Evolutionary conservation across 2,888 invertebrate genomes (phyloP), one percentile per base, ranked within the genome.

Genomic region (Fragum whitleyi): DNA sequence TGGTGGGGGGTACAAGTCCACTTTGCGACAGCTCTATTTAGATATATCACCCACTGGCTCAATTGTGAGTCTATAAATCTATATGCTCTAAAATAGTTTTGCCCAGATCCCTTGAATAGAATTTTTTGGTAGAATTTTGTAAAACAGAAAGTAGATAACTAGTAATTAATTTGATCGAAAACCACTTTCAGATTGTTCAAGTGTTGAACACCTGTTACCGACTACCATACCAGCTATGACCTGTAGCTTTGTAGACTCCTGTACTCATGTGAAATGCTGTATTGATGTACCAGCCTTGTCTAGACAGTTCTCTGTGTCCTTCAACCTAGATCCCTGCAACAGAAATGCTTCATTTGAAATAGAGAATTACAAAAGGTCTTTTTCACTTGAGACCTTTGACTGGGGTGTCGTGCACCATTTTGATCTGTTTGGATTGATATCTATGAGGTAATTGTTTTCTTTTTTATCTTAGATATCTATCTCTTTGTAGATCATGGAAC

Each of bases 261-360:
- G 87, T 79, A 78, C 81, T 11, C 72, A 69, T 21, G 61, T 87
- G 11, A 59, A 73, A 26, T 87, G 87, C 39, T 87, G 87, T 71
- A 69, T 82, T 16, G 53, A 75, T n/a, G 73, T 79, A 21, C 78
- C 67, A 23, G 47, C 55, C 9, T 21, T 82, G 1, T 68, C 67
- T 19, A 32, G 78, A 39, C 53, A 67, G 6, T 79, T 82, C 57
- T 42, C 39, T 14, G 23, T 79, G 21, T 67, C 62, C 2, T n/a
- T 82, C 7, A 76, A 82, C 21, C 62, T 82, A 19, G 26, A 73
- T 2, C 39, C 76, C 3, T 76, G 78, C 51, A 62, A 57, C 6
- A 68, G 76, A 26, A 57, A 19, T 36, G 42, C 70, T 28, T 2
- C 47, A 5, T 51, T 77, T 26, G 28, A 47, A 23, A 62, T 82